These are phyloP conservation scores for Gobio occitaniae DNA, from an alignment of 2,797 vertebrate species.

Conservation along the genomic window DNA sequence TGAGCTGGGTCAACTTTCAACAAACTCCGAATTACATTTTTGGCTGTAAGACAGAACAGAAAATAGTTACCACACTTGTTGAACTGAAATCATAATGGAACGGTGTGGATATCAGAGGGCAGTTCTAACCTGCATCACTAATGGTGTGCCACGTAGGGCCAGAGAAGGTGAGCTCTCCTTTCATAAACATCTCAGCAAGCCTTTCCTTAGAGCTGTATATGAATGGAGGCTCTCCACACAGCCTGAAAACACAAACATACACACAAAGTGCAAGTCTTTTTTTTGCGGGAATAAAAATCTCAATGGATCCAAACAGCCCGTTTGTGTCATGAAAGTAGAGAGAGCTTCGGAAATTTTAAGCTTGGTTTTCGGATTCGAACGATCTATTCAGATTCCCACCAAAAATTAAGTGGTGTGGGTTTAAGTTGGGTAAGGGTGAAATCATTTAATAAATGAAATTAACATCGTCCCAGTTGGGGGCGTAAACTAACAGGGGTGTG, in stretches of 20 bases:
- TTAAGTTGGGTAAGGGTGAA: constrained; percentile 20
- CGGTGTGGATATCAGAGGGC: background rate
- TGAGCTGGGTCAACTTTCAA: constrained; percentile 83
- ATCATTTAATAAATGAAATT: background rate
- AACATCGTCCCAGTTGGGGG: constrained; percentile 11
- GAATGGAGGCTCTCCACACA: constrained; percentile 85
- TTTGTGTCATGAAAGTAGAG: too few species aligned
- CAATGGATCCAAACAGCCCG: background rate
- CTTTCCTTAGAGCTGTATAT: constrained; percentile 78
- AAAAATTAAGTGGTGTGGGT: constrained; percentile 11
- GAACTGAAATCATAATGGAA: constrained; percentile 4
- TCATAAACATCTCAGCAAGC: constrained; percentile 83
- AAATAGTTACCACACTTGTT: background rate
- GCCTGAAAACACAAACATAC: constrained; percentile 66
- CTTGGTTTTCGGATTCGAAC: background rate
- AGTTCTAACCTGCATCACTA: constrained; percentile 76
- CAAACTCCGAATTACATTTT: constrained; percentile 78
- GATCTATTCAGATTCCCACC: constrained; percentile 32
- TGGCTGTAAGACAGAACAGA: constrained; percentile 73
- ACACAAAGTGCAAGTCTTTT: background rate
- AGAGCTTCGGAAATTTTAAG: constrained; percentile 2
- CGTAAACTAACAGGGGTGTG: constrained; percentile 15
- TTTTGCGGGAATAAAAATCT: constrained; percentile 4
- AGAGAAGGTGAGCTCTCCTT: constrained; percentile 77
- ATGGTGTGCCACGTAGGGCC: constrained; percentile 76